Evolutionary conservation across 2,888 invertebrate species (phyloP).

Genomic region (Rosalia funebris): DNA sequence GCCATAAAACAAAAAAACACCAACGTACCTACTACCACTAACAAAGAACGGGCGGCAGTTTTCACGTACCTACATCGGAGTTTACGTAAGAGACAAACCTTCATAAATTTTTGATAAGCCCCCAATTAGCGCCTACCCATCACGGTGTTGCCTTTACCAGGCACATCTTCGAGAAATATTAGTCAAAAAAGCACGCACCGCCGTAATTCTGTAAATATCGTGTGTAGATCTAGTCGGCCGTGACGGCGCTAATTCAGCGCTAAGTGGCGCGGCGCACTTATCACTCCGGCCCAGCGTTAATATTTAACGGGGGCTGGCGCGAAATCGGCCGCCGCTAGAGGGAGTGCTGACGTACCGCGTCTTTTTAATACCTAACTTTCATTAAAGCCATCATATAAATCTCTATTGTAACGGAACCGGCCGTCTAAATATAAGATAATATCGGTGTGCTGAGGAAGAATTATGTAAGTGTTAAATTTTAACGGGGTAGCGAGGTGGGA

Average conservation of each 20-base stretch:
- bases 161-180: constrained; percentile 44
- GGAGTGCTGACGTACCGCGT: constrained; percentile 56
- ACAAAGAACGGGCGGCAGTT: constrained; percentile 7
- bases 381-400: constrained; percentile 63
- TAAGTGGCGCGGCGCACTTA: constrained; percentile 61
- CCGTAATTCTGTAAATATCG: constrained; percentile 59
- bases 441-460: constrained; percentile 54
- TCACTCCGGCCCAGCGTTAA: constrained; percentile 61
- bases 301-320: constrained; percentile 59
- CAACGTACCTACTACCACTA: background rate
- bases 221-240: constrained; percentile 51
- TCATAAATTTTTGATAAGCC: constrained; percentile 45
- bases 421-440: constrained; percentile 61
- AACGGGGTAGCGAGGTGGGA: constrained; percentile 37
- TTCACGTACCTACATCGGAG: constrained; percentile 11
- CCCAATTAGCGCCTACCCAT: constrained; percentile 42
- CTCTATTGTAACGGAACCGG: constrained; percentile 60
- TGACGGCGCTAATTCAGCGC: constrained; percentile 56
- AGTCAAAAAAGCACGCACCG: constrained; percentile 58
- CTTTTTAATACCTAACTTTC: constrained; percentile 64
- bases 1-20: constrained; percentile 10
- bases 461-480: constrained; percentile 59
- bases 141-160: constrained; percentile 27
- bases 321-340: constrained; percentile 50
- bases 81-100: constrained; percentile 27